A percentile compares a stretch with the other conserved stretches of the same genome.
These are phyloP conservation scores for Griposia aprilina DNA, from an alignment of 2,888 invertebrate species.

Conservation along the genomic window DNA sequence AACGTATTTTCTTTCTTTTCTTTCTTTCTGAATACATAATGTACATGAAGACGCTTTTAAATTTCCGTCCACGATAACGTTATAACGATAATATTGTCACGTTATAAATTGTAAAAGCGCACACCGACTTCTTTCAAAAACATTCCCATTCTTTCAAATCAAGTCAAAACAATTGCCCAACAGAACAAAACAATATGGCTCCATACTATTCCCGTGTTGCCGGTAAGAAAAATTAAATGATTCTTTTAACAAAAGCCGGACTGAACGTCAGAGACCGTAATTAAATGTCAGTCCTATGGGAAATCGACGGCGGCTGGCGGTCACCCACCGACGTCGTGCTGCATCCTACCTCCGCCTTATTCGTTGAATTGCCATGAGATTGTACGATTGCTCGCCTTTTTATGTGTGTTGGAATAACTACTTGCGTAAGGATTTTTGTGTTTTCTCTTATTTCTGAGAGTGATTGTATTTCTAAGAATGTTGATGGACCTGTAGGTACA, in stretches of 20 bases:
- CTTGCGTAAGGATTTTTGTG: background rate
- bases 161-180: constrained; percentile 24
- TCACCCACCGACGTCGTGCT: constrained; percentile 55
- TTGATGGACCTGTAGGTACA: background rate
- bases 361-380: constrained; percentile 26
- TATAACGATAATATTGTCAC: background rate
- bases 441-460: background rate
- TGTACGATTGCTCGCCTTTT: constrained; percentile 11
- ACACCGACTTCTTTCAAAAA: background rate
- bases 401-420: background rate
- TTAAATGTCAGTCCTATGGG: constrained; percentile 67
- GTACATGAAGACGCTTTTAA: background rate
- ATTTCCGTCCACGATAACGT: background rate
- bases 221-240: constrained; percentile 66
- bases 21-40: too few relatives aligned
- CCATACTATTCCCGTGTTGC: constrained; percentile 38
- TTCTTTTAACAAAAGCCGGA: constrained; percentile 67
- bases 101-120: background rate
- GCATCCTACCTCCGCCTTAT: constrained; percentile 16
- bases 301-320: constrained; percentile 64
- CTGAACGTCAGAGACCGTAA: constrained; percentile 63
- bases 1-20: too few relatives aligned
- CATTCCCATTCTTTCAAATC: constrained; percentile 9
- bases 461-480: too few relatives aligned
- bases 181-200: constrained; percentile 46